Percentiles rank a stretch among this genome's conserved stretches.
Conservation (phyloP, 2,888 invertebrate genomes). For the Galeopsomyia nigrocyanea region DNA sequence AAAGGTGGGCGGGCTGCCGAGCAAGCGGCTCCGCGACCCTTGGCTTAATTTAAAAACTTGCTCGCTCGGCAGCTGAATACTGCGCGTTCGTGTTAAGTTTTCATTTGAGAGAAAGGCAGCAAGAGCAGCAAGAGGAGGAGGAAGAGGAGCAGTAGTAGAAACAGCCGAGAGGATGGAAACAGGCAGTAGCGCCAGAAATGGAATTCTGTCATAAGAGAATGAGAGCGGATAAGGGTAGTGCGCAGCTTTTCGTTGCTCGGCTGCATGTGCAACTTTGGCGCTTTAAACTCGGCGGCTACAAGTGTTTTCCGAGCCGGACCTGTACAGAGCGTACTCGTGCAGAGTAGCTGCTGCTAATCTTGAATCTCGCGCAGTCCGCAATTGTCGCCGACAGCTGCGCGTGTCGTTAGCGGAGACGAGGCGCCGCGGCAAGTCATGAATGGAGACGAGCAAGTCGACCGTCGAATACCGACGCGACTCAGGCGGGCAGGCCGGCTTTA, state of each 20-base stretch:
- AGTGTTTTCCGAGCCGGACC: too few species aligned
- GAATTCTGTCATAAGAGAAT: constrained; percentile 49
- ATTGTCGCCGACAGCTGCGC: too few species aligned
- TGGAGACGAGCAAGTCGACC: too few species aligned
- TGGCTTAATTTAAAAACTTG: constrained; percentile 58
- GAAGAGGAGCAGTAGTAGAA: constrained; percentile 43
- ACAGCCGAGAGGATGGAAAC: too few species aligned
- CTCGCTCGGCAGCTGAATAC: constrained; percentile 41
- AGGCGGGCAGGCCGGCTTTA: too few species aligned
- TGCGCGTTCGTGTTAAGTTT: constrained; percentile 59
- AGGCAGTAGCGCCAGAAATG: constrained; percentile 57
- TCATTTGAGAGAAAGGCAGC: constrained; percentile 58
- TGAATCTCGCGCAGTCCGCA: too few species aligned
- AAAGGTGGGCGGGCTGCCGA: too few species aligned
- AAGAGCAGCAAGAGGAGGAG: constrained; percentile 29
- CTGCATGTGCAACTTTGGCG: constrained; percentile 3
- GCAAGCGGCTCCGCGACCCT: constrained; percentile 5
- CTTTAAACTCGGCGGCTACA: background rate
- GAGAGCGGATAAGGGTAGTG: constrained; percentile 50
- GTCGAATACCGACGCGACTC: too few species aligned
- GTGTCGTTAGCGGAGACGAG: too few species aligned
- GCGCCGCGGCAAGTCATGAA: too few species aligned
- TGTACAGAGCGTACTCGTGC: too few species aligned
- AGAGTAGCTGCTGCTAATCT: too few species aligned
- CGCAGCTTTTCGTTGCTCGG: constrained; percentile 20